Conservation (phyloP, 92 coral and sea anemone species). For the Phymanthus crucifer region DNA sequence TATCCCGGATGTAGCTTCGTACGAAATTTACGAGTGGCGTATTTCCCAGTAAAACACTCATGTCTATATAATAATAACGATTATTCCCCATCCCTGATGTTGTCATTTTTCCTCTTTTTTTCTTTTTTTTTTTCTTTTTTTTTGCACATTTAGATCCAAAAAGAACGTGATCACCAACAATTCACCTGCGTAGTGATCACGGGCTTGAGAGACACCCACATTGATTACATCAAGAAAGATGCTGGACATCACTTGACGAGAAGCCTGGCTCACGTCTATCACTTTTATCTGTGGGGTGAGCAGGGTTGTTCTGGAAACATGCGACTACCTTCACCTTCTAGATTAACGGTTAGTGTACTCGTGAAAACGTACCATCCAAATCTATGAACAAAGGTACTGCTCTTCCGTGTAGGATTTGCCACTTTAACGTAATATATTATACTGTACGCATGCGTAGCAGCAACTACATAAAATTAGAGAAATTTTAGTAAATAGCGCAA, state of each 20-base stretch:
- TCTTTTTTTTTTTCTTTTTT: neutral
- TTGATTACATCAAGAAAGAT: slow-evolving; percentile 63
- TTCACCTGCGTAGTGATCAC: slow-evolving; percentile 79
- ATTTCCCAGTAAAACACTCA: too few species aligned
- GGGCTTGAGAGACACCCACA: slow-evolving; percentile 68
- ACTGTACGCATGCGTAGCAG: too few species aligned
- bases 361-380: neutral
- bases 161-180: slow-evolving; percentile 54
- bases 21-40: too few species aligned
- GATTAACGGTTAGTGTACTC: slow-evolving; percentile 18
- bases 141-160: slow-evolving; percentile 35
- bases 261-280: slow-evolving; percentile 77
- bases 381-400: neutral
- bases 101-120: neutral
- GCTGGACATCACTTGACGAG: slow-evolving; percentile 54
- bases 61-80: too few species aligned
- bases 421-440: too few species aligned
- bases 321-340: slow-evolving; percentile 62
- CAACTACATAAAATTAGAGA: too few species aligned
- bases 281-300: slow-evolving; percentile 79
- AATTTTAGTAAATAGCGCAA: too few species aligned
- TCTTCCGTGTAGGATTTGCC: neutral
- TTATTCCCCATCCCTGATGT: neutral
- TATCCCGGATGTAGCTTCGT: too few species aligned
- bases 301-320: slow-evolving; percentile 73